Base-by-base conservation (phyloP, 2,888 invertebrate genomes). In the Tetropium fuscum region DNA sequence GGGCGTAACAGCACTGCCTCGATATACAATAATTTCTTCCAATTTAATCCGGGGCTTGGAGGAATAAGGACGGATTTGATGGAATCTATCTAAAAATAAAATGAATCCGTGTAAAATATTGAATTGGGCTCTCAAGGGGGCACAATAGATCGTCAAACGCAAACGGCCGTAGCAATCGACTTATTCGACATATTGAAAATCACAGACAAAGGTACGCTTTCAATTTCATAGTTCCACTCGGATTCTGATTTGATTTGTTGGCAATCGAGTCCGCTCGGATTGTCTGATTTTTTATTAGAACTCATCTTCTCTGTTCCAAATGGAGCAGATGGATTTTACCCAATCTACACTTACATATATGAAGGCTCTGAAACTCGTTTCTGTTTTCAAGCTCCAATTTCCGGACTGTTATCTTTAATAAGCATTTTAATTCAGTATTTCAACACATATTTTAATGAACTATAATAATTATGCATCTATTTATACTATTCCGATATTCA, bases 201-300 rank as follows among this genome's bases (percentile, higher is more conserved):
- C 71, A 72, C 74, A 74, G 72, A 75, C 74, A 75, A 74, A 75
- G 74, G 74, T 74, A 70, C 70, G 70, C 72, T 74, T 75, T 73
- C 75, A 74, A 73, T 74, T 74, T 74, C 68, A 68, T 71, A 71
- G 67, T 72, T 69, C 71, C 65, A 69, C 62, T 67, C 69, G 60
- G 68, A 65, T 62, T 68, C 70, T 73, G 74, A 75, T 75, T 74
- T 74, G 75, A 75, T 75, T 75, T 74, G 74, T 74, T 69, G 73
- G 72, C 75, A 75, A 75, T 75, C 73, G 72, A 69, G 71, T 74
- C 69, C 73, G 73, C 69, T 71, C 60, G 71, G 69, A 72, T 73
- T 72, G 71, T 71, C 71, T 71, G 69, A 70, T 67, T 71, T 74
- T 62, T 62, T 58, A 55, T 58, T 62, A 54, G 51, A 32, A 58